Base-by-base conservation (phyloP, 2,113 vertebrate species). In the Sardina pilchardus region DNA sequence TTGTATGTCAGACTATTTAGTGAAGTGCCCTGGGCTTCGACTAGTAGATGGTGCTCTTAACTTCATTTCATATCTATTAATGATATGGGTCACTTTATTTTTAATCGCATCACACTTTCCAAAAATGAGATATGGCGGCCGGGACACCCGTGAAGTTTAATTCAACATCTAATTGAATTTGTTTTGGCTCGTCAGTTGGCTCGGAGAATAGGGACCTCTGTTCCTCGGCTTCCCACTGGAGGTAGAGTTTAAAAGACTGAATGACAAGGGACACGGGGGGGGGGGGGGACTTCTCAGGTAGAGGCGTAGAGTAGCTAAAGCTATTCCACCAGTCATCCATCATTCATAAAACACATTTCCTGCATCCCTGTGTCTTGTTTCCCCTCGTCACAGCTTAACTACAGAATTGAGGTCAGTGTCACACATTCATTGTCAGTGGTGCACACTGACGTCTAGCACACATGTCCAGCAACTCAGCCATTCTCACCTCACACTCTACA, bases 1-100 rank as follows among this genome's bases (percentile, higher is more conserved):
- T 93, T 94, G 90, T 95, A 92, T 95, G 94, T 95, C 93, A 94
- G 94, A 95, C 93, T 89, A 95, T 95, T 95, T 95, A 93, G 93
- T 92, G 88, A 93, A 94, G 89, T 94, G 94, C 95, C 95, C 94
- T 93, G 94, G 94, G 95, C 94, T 94, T 94, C 91, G 90, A 93
- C 91, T 92, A 92, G 92, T 94, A 90, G 87, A 92, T 92, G 91
- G 92, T 93, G 91, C 91, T 92, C 90, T 93, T 94, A 94, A 94
- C 93, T 93, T 92, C 89, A 59, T 94, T 93, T 92, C 88, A 91
- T 92, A 94, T 94, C 92, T 89, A 94, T 91, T 94, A 92, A 92
- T 94, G 92, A 95, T 95, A 90, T 95, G 93, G 94, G 95, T 93
- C 94, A 90, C 91, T 90, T 92, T 93, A 91, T 89, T 90, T 91